Evolutionary conservation across 2,888 invertebrate species (phyloP).

Genomic region (Perizoma flavofasciatum): DNA sequence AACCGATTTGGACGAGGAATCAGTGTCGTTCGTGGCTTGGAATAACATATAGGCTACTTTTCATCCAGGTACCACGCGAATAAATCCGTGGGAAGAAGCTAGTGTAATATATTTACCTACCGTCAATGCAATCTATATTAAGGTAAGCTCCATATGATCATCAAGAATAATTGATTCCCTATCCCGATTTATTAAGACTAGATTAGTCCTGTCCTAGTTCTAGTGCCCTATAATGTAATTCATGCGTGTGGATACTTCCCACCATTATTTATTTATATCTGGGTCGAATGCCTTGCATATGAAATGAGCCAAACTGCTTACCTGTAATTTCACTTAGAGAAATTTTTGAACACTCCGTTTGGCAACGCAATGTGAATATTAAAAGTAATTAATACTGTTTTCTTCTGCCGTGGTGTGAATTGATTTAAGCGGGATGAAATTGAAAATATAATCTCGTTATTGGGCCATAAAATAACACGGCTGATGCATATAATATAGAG

Average conservation of each 20-base stretch:
- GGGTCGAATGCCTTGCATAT: conserved; percentile 59
- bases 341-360: conserved; percentile 45
- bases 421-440: background rate
- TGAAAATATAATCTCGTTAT: background rate
- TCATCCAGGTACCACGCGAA: too few species aligned
- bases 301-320: conserved; percentile 55
- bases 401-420: background rate
- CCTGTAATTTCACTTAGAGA: conserved; percentile 48
- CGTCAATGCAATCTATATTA: too few species aligned
- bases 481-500: conserved; percentile 18
- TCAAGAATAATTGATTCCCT: background rate
- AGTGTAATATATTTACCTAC: too few species aligned
- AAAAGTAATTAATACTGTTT: background rate
- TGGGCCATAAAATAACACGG: conserved; percentile 13
- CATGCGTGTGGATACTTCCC: conserved; percentile 36
- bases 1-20: too few species aligned
- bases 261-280: conserved; percentile 44
- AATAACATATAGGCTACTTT: too few species aligned
- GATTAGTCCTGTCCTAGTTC: conserved; percentile 43
- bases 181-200: conserved; percentile 39
- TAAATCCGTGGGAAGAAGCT: too few species aligned
- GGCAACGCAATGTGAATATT: conserved; percentile 1
- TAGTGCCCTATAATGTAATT: conserved; percentile 48
- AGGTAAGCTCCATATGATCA: background rate
- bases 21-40: too few species aligned